Evolutionary conservation across 2,113 vertebrate species (phyloP).

Genomic region (Nannobrachium achirus): DNA sequence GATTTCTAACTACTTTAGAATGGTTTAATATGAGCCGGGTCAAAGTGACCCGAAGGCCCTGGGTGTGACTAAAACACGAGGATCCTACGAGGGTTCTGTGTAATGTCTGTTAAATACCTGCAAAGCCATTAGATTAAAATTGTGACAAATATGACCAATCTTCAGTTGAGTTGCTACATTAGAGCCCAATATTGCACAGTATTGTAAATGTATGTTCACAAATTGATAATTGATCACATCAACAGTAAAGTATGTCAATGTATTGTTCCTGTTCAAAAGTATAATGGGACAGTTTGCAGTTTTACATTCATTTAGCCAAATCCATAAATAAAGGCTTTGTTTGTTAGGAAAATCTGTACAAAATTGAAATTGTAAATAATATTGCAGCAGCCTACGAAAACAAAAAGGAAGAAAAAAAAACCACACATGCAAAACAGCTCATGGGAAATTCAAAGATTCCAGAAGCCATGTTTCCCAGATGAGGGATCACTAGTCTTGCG

Average conservation of each 20-base stretch:
- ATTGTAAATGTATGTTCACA: too few relatives aligned
- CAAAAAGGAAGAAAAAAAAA: too few relatives aligned
- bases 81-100: too few relatives aligned
- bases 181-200: too few relatives aligned
- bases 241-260: not conserved
- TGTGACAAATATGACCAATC: too few relatives aligned
- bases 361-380: not conserved
- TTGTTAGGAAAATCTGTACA: not conserved
- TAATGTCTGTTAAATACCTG: not conserved
- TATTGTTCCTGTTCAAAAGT: not conserved
- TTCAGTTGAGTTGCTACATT: too few relatives aligned
- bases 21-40: too few relatives aligned
- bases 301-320: not conserved
- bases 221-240: not conserved
- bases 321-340: not conserved
- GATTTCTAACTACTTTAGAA: too few relatives aligned
- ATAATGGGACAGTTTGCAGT: not conserved
- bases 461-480: slow-evolving; percentile 51
- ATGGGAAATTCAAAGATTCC: slow-evolving; percentile 33
- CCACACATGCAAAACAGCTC: not conserved
- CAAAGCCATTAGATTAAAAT: not conserved
- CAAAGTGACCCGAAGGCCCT: too few relatives aligned
- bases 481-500: slow-evolving; percentile 53
- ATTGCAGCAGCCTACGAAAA: not conserved
- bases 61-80: too few relatives aligned